Base-by-base conservation (phyloP, 2,797 vertebrate genomes). In the Chelmon rostratus region DNA sequence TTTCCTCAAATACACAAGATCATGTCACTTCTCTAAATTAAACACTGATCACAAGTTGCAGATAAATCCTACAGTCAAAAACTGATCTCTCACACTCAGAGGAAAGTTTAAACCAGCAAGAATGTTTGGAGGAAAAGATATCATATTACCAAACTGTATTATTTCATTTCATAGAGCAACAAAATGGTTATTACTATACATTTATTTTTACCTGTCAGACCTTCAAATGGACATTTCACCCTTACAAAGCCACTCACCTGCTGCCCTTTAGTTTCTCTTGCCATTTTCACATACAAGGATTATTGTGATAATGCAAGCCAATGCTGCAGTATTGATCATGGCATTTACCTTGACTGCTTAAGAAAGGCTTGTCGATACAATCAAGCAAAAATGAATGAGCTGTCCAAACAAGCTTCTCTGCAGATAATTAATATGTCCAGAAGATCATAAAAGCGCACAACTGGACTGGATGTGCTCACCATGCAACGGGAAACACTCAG, bases 351-450 rank as follows among this genome's bases (percentile, higher is more conserved):
- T 79, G 88, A 93, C 89, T 80, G 79, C 86, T 90, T 87, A 89
- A 93, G 91, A 93, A 94, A 93, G 85, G 54, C 75, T 23, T 88
- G 86, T 93, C 91, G 85, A 94, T 95, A 94, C 74, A 91, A 89
- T 92, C 89, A 92, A 87, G 82, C 63, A 81, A 89, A 94, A 93
- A 92, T 91, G 67, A 93, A 94, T 86, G 86, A 89, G 86, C 89
- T 89, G 89, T 92, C 91, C 84, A 82, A 91, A 87, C 86, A 81
- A 70, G 84, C 78, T 84, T 71, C 82, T 86, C 78, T 76, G 47
- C 66, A 87, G 79, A 94, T 94, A 93, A 95, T 94, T 84, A 91
- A 90, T 80, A 84, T 82, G 87, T 88, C 76, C 44, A 73, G 49
- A 57, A 69, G 64, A 85, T 87, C 78, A 90, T 82, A 87, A 86